Evolutionary conservation across 1,140 invertebrate species (phyloP).

Genomic region (Pissodes strobi): DNA sequence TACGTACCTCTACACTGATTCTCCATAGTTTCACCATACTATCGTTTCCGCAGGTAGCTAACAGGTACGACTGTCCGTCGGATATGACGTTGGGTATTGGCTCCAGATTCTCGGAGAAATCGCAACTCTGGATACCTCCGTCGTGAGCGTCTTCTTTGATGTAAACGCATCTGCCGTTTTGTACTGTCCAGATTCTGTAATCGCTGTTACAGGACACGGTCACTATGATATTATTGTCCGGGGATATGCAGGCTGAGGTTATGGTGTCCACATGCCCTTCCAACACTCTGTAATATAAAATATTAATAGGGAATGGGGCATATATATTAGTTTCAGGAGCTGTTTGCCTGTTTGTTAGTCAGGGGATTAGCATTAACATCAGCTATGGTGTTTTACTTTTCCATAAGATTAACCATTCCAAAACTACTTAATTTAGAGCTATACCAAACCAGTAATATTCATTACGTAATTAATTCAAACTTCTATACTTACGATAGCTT

Average conservation of each 20-base stretch:
- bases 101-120: slow-evolving; percentile 63
- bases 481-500: slow-evolving; percentile 54
- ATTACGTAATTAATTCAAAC: not conserved
- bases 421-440: too few species aligned
- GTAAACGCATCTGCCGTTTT: slow-evolving; percentile 42
- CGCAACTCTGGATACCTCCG: slow-evolving; percentile 69
- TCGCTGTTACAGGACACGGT: slow-evolving; percentile 70
- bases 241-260: slow-evolving; percentile 66
- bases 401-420: too few species aligned
- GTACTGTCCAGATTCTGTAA: slow-evolving; percentile 64
- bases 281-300: slow-evolving; percentile 52
- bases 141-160: slow-evolving; percentile 68
- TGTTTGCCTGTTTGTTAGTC: too few species aligned
- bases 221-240: slow-evolving; percentile 66
- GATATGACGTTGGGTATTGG: slow-evolving; percentile 50
- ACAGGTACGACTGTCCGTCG: slow-evolving; percentile 58
- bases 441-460: not conserved
- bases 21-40: slow-evolving; percentile 73
- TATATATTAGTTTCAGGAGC: too few species aligned
- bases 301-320: too few species aligned
- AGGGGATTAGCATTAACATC: too few species aligned
- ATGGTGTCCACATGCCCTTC: slow-evolving; percentile 64
- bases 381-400: too few species aligned
- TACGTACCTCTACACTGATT: slow-evolving; percentile 55
- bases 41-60: slow-evolving; percentile 75